These are phyloP conservation scores for Enteromius treurensis DNA, from an alignment of 2,797 vertebrate species.

Conservation along the genomic window DNA sequence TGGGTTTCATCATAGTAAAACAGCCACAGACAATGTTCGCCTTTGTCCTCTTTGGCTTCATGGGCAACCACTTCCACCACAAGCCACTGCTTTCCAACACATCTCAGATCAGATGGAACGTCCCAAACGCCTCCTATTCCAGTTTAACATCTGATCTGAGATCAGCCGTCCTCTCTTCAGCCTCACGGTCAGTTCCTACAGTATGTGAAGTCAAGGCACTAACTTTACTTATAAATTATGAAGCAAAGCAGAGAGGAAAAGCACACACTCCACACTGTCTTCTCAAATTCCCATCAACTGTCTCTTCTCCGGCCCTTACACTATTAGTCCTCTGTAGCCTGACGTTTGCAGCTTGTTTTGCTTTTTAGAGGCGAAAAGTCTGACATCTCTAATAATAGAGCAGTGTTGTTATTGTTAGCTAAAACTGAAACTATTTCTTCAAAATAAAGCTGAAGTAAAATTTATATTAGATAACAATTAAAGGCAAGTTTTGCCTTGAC, in stretches of 20 bases:
- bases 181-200: background rate
- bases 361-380: background rate
- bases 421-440: background rate
- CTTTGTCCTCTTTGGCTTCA: constrained; percentile 31
- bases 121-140: background rate
- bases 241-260: constrained; percentile 46
- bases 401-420: background rate
- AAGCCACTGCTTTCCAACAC: constrained; percentile 8
- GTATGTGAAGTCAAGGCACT: constrained; percentile 7
- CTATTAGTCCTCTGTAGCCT: background rate
- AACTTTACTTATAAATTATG: constrained; percentile 37
- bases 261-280: constrained; percentile 11
- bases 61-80: constrained; percentile 41
- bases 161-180: background rate
- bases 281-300: constrained; percentile 20
- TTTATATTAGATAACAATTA: background rate
- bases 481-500: background rate
- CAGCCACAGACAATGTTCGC: constrained; percentile 31
- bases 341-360: background rate
- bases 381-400: background rate
- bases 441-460: background rate
- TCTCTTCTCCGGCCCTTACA: background rate
- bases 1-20: constrained; percentile 26
- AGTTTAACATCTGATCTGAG: constrained; percentile 15
- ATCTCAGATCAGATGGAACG: constrained; percentile 18